phyloP scores from a whole-genome alignment of 1,140 invertebrate species.

The Drosophila seguyi region DNA sequence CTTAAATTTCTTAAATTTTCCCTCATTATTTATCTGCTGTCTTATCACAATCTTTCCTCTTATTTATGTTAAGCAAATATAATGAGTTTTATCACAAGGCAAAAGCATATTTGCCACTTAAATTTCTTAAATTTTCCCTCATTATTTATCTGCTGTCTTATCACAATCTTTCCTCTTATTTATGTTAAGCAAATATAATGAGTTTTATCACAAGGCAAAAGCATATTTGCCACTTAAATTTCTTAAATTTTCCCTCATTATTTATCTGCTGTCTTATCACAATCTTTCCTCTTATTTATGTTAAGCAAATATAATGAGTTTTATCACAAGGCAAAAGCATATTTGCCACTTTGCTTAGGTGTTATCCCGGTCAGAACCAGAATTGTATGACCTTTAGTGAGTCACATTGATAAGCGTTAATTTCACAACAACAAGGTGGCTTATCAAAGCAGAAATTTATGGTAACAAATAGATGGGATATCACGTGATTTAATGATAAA shows the following conservation, averaged over 20 bases:
- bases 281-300: constrained; percentile 1
- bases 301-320: constrained; percentile 3
- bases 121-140: too few relatives aligned
- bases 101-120: too few relatives aligned
- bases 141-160: too few relatives aligned
- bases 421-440: constrained; percentile 3
- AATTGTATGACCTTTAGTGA: constrained; percentile 12
- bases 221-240: too few relatives aligned
- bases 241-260: not conserved
- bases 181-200: too few relatives aligned
- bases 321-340: not conserved
- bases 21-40: too few relatives aligned
- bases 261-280: not conserved
- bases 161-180: too few relatives aligned
- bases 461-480: not conserved
- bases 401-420: constrained; percentile 24
- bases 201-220: too few relatives aligned
- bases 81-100: too few relatives aligned
- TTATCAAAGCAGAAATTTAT: constrained; percentile 15
- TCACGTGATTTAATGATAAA: constrained; percentile 16
- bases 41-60: too few relatives aligned
- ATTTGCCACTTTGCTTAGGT: not conserved
- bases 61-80: too few relatives aligned
- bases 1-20: too few relatives aligned
- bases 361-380: not conserved